Evolutionary conservation across 2,888 invertebrate species (phyloP).

Genomic region (Rhagophthalmus giganteus): DNA sequence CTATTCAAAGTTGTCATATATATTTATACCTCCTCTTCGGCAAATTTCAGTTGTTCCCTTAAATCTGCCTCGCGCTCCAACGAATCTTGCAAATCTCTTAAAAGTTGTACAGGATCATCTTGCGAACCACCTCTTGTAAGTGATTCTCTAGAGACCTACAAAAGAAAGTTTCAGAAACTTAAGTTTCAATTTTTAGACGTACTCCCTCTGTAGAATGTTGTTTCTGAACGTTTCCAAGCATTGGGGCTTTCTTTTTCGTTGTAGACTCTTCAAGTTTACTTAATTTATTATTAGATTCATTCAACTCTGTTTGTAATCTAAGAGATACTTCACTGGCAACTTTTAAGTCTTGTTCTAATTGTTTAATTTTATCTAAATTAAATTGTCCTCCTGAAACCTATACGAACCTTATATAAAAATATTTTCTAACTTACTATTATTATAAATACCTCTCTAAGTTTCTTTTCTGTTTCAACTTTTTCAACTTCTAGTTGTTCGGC

Average conservation of each 20-base stretch:
- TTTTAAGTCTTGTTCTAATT: conserved; percentile 83
- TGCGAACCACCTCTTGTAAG: conserved; percentile 78
- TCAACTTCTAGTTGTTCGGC: conserved; percentile 86
- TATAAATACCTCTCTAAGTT: conserved; percentile 60
- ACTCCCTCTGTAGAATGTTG: conserved; percentile 65
- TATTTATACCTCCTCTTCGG: conserved; percentile 94
- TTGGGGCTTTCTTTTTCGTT: conserved; percentile 62
- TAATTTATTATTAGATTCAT: conserved; percentile 66
- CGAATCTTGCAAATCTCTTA: conserved; percentile 87
- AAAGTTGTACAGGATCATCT: conserved; percentile 78
- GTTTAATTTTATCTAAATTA: conserved; percentile 70
- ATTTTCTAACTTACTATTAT: too few relatives aligned
- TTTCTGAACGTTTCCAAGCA: conserved; percentile 61
- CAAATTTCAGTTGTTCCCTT: conserved; percentile 87
- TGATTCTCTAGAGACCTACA: conserved; percentile 73
- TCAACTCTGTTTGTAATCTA: conserved; percentile 71
- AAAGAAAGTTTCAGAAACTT: conserved; percentile 25
- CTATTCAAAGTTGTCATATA: too few relatives aligned
- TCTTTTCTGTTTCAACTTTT: conserved; percentile 72
- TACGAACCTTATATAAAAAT: conserved; percentile 24
- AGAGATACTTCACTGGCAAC: conserved; percentile 76
- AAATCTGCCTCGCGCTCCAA: conserved; percentile 92
- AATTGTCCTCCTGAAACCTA: conserved; percentile 61
- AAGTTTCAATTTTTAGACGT: conserved; percentile 33
- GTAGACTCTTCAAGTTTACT: conserved; percentile 48